phyloP scores from a whole-genome alignment of 2,888 invertebrate genomes.

The Drosophila atroscutellata region DNA sequence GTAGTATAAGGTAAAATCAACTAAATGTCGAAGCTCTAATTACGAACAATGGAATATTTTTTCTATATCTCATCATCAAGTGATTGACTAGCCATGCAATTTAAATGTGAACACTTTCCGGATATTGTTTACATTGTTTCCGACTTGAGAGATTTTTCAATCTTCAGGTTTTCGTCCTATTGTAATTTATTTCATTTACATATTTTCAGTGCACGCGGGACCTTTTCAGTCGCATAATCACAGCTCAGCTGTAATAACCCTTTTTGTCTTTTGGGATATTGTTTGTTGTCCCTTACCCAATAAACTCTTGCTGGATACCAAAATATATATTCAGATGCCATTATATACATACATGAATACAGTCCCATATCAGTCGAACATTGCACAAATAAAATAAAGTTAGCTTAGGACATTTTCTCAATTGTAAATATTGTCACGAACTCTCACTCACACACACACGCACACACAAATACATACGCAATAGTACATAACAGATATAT shows the following conservation, averaged over 20 bases:
- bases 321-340: constrained; percentile 47
- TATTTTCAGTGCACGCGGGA: constrained; percentile 47
- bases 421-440: constrained; percentile 73
- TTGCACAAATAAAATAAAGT: constrained; percentile 71
- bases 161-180: constrained; percentile 1
- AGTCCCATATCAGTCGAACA: constrained; percentile 38
- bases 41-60: not conserved
- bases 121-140: constrained; percentile 6
- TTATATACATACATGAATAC: constrained; percentile 6
- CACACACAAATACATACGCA: constrained; percentile 2
- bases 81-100: not conserved
- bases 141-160: constrained; percentile 15
- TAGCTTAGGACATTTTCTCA: constrained; percentile 57
- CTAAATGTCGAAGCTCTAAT: not conserved
- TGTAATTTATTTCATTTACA: constrained; percentile 44
- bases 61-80: not conserved
- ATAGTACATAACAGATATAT: constrained; percentile 6
- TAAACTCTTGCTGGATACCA: constrained; percentile 9
- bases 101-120: not conserved
- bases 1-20: not conserved
- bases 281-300: constrained; percentile 22
- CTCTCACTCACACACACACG: constrained; percentile 12
- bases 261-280: constrained; percentile 44
- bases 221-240: constrained; percentile 43
- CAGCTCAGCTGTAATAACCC: constrained; percentile 47